These are phyloP conservation scores for Argya squamiceps DNA, from an alignment of 2,797 vertebrate species.

Conservation along the genomic window DNA sequence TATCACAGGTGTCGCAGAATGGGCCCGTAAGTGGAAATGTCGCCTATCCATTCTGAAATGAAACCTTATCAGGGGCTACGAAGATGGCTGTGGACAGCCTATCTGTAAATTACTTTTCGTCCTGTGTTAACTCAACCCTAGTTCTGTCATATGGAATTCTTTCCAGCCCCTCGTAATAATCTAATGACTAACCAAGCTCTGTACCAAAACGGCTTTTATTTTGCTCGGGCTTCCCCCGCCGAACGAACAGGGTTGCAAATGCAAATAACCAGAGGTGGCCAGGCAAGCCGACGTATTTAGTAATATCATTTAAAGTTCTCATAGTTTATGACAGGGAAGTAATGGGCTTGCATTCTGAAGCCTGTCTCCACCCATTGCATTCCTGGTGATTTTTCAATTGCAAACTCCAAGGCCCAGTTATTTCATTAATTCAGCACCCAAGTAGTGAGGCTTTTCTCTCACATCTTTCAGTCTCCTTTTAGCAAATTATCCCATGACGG, in stretches of 20 bases:
- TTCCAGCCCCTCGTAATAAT: conserved; percentile 93
- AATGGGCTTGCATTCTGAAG: conserved; percentile 74
- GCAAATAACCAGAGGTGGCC: conserved; percentile 62
- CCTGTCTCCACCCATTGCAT: conserved; percentile 81
- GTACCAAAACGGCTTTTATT: conserved; percentile 74
- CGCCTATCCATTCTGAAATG: conserved; percentile 99
- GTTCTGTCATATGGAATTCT: conserved; percentile 99
- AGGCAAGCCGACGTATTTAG: conserved; percentile 53
- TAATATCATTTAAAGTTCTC: conserved; percentile 73
- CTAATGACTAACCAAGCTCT: conserved; percentile 88
- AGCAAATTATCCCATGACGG: conserved; percentile 97
- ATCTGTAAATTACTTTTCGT: conserved; percentile 99
- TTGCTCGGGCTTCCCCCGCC: conserved; percentile 62
- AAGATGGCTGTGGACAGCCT: conserved; percentile 98
- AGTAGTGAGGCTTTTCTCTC: conserved; percentile 85
- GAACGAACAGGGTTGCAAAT: conserved; percentile 60
- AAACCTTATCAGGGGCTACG: conserved; percentile 99
- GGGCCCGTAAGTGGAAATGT: conserved; percentile 98
- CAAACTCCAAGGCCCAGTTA: conserved; percentile 81
- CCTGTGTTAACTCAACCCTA: conserved; percentile 99
- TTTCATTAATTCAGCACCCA: conserved; percentile 88
- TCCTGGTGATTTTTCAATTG: conserved; percentile 85
- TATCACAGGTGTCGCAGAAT: conserved; percentile 99
- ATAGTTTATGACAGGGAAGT: conserved; percentile 70
- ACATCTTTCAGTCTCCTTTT: conserved; percentile 85